Conservation (phyloP, 2,797 vertebrate genomes). For the Hyperoplus immaculatus region DNA sequence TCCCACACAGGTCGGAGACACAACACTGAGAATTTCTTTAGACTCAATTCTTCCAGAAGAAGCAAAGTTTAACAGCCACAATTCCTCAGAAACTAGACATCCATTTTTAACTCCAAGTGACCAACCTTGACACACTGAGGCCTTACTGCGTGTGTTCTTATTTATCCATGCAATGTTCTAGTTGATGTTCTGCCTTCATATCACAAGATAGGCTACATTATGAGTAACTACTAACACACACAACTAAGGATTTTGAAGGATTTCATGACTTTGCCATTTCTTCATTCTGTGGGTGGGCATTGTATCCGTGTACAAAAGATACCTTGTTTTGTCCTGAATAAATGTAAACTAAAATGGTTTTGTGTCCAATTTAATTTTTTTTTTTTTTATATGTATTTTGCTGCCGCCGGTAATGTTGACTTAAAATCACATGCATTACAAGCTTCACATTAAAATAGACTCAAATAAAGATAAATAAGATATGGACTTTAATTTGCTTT, state of each 20-base stretch:
- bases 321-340: background rate
- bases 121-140: constrained; percentile 7
- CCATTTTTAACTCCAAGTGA: constrained; percentile 34
- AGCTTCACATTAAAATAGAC: no score
- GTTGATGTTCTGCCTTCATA: background rate
- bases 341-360: background rate
- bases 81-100: constrained; percentile 50
- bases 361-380: background rate
- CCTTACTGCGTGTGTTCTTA: background rate
- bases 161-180: background rate
- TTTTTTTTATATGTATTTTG: no score
- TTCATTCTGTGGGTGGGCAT: background rate
- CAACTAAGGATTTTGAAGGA: background rate
- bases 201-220: background rate
- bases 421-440: no score
- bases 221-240: background rate
- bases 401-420: no score
- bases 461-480: no score
- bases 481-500: no score
- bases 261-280: background rate
- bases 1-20: constrained; percentile 78
- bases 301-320: background rate
- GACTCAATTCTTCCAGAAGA: constrained; percentile 58
- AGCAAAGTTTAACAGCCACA: constrained; percentile 44
- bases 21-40: constrained; percentile 60